A percentile compares a stretch with the other conserved stretches of the same genome.
Conservation (phyloP, 2,113 vertebrate genomes). For the Meriones unguiculatus region DNA sequence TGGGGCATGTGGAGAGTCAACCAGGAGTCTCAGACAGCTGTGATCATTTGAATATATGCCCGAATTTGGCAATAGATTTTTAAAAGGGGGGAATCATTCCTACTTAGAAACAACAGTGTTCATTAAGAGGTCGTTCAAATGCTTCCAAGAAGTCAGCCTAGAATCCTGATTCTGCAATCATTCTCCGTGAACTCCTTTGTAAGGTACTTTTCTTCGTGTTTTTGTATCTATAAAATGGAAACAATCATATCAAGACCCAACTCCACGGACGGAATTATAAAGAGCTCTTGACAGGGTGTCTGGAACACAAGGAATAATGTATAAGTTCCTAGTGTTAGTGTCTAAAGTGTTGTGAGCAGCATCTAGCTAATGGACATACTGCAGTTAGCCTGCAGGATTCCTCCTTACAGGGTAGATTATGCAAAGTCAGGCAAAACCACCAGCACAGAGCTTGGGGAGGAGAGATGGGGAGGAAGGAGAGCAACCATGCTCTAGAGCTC, state of each 20-base stretch:
- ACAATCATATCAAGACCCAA: not conserved
- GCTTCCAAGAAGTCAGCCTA: not conserved
- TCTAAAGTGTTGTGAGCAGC: not conserved
- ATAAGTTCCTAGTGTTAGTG: not conserved
- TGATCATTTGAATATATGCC: not conserved
- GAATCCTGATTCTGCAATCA: not conserved
- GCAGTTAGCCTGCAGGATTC: not conserved
- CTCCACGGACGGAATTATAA: not conserved
- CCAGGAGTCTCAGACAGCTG: not conserved
- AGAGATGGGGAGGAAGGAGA: not conserved
- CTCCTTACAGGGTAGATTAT: fast-evolving
- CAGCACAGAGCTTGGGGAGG: not conserved
- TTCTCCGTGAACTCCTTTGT: not conserved
- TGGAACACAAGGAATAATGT: not conserved
- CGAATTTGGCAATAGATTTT: not conserved
- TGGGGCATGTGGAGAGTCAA: not conserved
- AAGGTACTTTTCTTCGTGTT: not conserved
- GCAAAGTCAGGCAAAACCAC: not conserved
- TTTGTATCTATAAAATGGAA: not conserved
- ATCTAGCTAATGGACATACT: not conserved
- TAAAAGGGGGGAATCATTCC: not conserved
- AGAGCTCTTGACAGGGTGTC: not conserved
- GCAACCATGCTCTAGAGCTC: not conserved
- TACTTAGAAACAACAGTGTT: not conserved
- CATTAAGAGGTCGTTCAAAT: not conserved